A percentile compares a stretch with the other conserved stretches of the same genome.
These are phyloP conservation scores for Drosophila cognata DNA, from an alignment of 2,888 invertebrate genomes.

Conservation along the genomic window DNA sequence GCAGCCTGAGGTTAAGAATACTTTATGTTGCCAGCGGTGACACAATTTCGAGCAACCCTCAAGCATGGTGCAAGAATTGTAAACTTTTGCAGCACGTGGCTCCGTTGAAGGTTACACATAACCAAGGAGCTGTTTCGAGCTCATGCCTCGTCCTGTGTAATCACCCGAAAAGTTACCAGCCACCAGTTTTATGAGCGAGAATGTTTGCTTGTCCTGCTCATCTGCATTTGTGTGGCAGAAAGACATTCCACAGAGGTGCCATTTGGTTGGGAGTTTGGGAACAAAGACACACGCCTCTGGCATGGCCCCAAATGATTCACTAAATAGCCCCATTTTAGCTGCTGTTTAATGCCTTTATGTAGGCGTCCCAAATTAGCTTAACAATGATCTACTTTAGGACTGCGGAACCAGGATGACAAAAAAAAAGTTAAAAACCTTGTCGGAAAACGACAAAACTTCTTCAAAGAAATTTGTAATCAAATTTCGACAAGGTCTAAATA, in stretches of 20 bases:
- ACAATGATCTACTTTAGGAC: constrained; percentile 54
- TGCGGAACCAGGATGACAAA: constrained; percentile 22
- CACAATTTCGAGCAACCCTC: constrained; percentile 11
- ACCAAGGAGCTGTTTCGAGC: constrained; percentile 14
- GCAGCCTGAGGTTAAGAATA: not conserved
- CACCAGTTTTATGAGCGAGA: constrained; percentile 37
- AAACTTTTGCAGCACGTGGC: constrained; percentile 24
- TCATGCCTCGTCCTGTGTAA: constrained; percentile 25
- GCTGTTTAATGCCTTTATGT: constrained; percentile 32
- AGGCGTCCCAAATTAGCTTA: constrained; percentile 51
- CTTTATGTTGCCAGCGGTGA: not conserved
- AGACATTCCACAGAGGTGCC: constrained; percentile 38
- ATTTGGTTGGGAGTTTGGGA: constrained; percentile 29
- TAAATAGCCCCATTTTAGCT: constrained; percentile 34
- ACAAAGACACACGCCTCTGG: not conserved
- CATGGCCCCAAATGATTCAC: constrained; percentile 16
- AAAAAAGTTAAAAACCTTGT: not conserved
- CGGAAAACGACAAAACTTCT: not conserved
- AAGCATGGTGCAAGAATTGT: not conserved
- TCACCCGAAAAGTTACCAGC: constrained; percentile 28
- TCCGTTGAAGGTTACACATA: constrained; percentile 15
- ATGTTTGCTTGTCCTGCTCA: constrained; percentile 3
- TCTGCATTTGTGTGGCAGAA: constrained; percentile 17
- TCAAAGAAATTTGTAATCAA: constrained; percentile 33
- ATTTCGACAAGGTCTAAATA: constrained; percentile 16